Conservation (phyloP, 2,113 vertebrate species). For the Ascaphus truei region DNA sequence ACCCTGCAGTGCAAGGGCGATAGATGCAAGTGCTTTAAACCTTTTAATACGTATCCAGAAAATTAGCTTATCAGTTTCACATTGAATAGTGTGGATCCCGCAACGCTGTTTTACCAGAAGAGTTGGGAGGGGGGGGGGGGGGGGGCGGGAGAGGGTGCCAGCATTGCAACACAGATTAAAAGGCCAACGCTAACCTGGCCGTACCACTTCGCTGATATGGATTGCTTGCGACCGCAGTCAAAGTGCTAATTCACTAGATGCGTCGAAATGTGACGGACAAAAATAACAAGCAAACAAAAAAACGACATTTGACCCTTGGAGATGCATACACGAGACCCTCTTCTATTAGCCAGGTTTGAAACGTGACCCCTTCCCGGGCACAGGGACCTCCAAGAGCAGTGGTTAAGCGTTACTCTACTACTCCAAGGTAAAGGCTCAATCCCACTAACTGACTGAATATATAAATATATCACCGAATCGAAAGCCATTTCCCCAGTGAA, state of each 20-base stretch:
- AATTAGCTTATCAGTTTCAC: neutral
- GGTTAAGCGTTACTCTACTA: no score
- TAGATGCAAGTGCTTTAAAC: neutral
- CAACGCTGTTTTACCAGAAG: neutral
- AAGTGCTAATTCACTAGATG: neutral
- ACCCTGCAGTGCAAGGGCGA: neutral
- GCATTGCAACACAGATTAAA: neutral
- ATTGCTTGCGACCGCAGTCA: neutral
- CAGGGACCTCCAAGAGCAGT: no score
- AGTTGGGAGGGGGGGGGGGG: no score
- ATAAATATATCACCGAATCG: no score
- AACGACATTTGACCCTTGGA: neutral
- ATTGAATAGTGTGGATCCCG: neutral
- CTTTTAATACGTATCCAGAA: neutral
- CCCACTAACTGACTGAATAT: no score
- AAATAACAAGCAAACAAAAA: neutral
- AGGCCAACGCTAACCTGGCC: neutral
- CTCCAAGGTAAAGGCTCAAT: no score
- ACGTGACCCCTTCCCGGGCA: no score
- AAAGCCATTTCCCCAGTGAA: no score
- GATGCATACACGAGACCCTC: neutral
- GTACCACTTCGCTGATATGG: no score
- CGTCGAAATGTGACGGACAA: constrained; percentile 1
- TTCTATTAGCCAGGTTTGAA: no score
- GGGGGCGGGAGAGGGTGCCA: no score